Conservation (phyloP, 2,888 invertebrate species). For the Ormyrus labotus region DNA sequence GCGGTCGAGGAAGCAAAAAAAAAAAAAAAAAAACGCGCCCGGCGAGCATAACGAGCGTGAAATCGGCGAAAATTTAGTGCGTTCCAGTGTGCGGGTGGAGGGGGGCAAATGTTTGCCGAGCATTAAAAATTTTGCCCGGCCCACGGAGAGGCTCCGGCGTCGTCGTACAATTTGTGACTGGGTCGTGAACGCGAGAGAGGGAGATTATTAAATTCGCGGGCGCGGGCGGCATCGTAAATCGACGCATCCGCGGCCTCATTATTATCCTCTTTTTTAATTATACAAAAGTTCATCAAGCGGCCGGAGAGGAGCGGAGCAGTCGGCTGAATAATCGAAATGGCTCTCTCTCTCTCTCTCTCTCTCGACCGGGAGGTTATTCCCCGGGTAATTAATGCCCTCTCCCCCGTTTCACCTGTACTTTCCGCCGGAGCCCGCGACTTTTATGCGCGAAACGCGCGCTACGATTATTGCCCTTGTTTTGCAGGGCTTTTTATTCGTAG, state of each 20-base stretch:
- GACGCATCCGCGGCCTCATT: constrained; percentile 9
- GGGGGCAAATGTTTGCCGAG: constrained; percentile 31
- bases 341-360: constrained; percentile 19
- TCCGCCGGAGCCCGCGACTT: not conserved
- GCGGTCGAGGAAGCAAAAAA: not conserved
- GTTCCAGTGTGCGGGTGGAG: not conserved
- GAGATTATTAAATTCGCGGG: constrained; percentile 29
- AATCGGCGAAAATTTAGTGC: constrained; percentile 35
- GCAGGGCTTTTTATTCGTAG: too few species aligned
- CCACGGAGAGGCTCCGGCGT: not conserved
- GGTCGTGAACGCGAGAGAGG: too few species aligned
- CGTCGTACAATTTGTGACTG: constrained; percentile 6
- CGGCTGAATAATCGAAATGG: constrained; percentile 44
- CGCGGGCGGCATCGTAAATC: constrained; percentile 23
- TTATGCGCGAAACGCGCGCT: not conserved
- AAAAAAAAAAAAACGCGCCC: not conserved
- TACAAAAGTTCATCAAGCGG: constrained; percentile 28
- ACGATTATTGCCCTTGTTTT: constrained; percentile 10
- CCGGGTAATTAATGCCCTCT: constrained; percentile 37
- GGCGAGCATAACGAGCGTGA: constrained; percentile 29
- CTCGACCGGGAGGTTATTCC: not conserved
- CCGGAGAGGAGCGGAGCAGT: not conserved
- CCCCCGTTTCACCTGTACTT: not conserved
- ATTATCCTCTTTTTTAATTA: constrained; percentile 43
- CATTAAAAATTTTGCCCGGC: constrained; percentile 34